Percentiles rank a stretch among this genome's conserved stretches.
Evolutionary conservation across 2,113 vertebrate genomes (phyloP).

Genomic region (Pteronura brasiliensis): DNA sequence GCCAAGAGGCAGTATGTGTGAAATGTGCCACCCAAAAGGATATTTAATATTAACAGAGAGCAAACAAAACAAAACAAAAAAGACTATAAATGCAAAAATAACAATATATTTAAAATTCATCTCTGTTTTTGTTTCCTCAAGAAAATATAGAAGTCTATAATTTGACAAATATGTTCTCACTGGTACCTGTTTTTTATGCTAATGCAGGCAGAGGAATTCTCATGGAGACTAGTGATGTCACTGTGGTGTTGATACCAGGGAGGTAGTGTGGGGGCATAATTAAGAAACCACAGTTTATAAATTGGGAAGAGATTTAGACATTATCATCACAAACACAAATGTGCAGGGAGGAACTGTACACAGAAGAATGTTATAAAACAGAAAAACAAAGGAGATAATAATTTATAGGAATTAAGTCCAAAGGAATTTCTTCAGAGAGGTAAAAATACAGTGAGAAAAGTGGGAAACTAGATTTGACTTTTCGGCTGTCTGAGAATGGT

Average conservation of each 20-base stretch:
- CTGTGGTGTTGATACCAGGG: not conserved
- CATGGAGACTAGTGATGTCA: not conserved
- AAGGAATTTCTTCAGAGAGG: not conserved
- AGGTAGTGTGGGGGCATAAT: not conserved
- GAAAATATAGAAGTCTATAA: not conserved
- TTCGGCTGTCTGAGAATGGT: not conserved
- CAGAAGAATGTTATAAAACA: not conserved
- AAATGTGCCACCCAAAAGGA: not conserved
- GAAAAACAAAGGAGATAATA: not conserved
- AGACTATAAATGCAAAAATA: not conserved
- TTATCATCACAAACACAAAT: not conserved
- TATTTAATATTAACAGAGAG: not conserved
- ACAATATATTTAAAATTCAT: not conserved
- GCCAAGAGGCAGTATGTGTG: not conserved
- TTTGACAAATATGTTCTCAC: not conserved
- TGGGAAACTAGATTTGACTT: not conserved
- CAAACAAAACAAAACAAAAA: not conserved
- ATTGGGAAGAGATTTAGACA: not conserved
- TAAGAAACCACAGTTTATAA: not conserved
- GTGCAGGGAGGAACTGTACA: not conserved
- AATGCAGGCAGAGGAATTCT: not conserved
- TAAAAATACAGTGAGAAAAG: not conserved
- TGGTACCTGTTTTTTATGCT: not conserved
- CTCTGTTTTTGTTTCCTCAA: not conserved
- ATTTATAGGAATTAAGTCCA: not conserved